These are phyloP conservation scores for Zaprionus camerounensis DNA, from an alignment of 1,140 invertebrate species.

Conservation along the genomic window DNA sequence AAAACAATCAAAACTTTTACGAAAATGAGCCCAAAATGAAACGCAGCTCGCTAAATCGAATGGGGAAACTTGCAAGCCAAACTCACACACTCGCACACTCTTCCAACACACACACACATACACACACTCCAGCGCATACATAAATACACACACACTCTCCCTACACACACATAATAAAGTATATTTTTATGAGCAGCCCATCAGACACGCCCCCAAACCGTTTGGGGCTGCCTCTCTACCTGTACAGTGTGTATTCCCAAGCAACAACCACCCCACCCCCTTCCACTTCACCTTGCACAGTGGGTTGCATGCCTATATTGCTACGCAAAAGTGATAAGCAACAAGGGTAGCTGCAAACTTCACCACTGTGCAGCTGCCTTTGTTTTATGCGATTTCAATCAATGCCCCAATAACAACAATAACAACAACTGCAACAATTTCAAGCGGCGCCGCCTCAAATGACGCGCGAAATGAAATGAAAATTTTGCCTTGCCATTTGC, in stretches of 20 bases:
- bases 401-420: constrained; percentile 40
- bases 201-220: constrained; percentile 1
- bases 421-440: constrained; percentile 63
- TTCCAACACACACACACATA: background rate
- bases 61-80: constrained; percentile 26
- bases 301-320: background rate
- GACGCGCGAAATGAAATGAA: constrained; percentile 80
- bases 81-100: background rate
- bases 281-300: background rate
- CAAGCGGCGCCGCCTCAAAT: constrained; percentile 76
- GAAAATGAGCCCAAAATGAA: constrained; percentile 42
- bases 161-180: background rate
- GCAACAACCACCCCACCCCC: background rate
- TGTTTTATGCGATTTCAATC: constrained; percentile 80
- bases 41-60: constrained; percentile 41
- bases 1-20: constrained; percentile 75
- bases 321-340: background rate
- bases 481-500: constrained; percentile 44
- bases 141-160: background rate
- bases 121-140: too few species aligned
- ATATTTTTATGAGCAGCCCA: constrained; percentile 51
- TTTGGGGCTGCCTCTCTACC: background rate
- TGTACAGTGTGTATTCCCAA: background rate
- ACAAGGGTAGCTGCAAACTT: background rate
- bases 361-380: constrained; percentile 21